Evolutionary conservation across 1,140 invertebrate genomes (phyloP).

Genomic region (Zophobas atratus): DNA sequence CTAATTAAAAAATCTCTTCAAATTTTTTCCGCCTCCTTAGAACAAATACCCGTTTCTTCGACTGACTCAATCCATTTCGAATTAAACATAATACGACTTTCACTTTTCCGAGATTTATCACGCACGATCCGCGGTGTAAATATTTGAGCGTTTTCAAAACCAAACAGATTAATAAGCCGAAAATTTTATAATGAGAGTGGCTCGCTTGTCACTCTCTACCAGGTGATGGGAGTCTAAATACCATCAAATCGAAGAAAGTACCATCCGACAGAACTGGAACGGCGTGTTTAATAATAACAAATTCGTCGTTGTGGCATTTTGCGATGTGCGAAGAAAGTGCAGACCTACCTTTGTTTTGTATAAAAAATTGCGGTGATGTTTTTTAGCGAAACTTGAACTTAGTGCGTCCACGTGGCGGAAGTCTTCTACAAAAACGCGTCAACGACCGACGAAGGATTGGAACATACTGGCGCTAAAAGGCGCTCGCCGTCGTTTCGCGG

Average conservation of each 20-base stretch:
- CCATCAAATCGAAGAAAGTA: background rate
- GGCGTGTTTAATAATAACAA: conserved; percentile 1
- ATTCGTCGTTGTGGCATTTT: too few species aligned
- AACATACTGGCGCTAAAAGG: conserved; percentile 43
- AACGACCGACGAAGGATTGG: conserved; percentile 44
- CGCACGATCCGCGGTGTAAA: background rate
- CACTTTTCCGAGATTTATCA: background rate
- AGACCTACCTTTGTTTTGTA: conserved; percentile 18
- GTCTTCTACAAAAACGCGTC: conserved; percentile 37
- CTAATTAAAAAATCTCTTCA: too few species aligned
- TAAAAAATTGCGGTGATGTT: conserved; percentile 5
- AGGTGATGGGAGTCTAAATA: background rate
- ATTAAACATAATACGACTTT: too few species aligned
- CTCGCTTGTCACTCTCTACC: too few species aligned
- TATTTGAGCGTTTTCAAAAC: background rate
- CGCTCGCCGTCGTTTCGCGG: conserved; percentile 42
- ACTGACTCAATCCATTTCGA: too few species aligned
- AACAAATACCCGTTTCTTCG: too few species aligned
- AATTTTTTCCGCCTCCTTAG: too few species aligned
- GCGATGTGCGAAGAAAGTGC: background rate
- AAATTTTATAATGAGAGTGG: too few species aligned
- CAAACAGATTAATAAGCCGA: background rate
- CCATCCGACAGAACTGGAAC: conserved; percentile 6
- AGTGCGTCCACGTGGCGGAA: conserved; percentile 17
- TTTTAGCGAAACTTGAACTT: conserved; percentile 1